Percentiles rank a stretch among this genome's conserved stretches.
phyloP scores from a whole-genome alignment of 2,113 vertebrate genomes.

The Mastomys natalensis region DNA sequence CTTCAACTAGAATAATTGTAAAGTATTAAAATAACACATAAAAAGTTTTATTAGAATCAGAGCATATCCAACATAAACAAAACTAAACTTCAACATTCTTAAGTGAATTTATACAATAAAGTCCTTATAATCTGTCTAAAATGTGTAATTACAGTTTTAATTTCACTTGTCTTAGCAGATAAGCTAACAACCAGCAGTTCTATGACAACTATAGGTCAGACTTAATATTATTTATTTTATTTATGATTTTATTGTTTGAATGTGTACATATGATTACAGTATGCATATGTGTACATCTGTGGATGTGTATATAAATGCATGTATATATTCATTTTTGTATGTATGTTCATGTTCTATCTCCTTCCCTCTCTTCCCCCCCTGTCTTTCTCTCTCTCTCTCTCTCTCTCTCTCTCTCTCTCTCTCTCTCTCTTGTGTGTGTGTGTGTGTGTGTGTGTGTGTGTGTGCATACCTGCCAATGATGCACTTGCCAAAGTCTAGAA shows the following conservation, averaged over 20 bases:
- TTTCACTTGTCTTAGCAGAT: constrained; percentile 58
- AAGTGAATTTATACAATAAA: neutral
- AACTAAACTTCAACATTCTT: neutral
- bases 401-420: too few relatives aligned
- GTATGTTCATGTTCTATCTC: neutral
- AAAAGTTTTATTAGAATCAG: neutral
- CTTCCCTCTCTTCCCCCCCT: too few relatives aligned
- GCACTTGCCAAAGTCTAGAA: neutral
- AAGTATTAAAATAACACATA: neutral
- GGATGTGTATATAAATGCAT: neutral
- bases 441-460: neutral
- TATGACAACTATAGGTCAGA: constrained; percentile 67
- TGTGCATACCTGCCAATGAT: neutral
- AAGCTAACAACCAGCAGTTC: constrained; percentile 38
- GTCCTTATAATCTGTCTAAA: neutral
- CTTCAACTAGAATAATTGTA: neutral
- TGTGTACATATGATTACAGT: neutral
- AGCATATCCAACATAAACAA: neutral
- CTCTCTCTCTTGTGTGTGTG: too few relatives aligned
- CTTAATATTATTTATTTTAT: neutral
- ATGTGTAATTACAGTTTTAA: neutral
- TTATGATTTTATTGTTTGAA: neutral
- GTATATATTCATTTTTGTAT: neutral
- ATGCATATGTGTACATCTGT: too few relatives aligned
- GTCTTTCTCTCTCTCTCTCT: too few relatives aligned